Base-by-base conservation (phyloP, 2,888 invertebrate genomes). In the Dicycla oo region DNA sequence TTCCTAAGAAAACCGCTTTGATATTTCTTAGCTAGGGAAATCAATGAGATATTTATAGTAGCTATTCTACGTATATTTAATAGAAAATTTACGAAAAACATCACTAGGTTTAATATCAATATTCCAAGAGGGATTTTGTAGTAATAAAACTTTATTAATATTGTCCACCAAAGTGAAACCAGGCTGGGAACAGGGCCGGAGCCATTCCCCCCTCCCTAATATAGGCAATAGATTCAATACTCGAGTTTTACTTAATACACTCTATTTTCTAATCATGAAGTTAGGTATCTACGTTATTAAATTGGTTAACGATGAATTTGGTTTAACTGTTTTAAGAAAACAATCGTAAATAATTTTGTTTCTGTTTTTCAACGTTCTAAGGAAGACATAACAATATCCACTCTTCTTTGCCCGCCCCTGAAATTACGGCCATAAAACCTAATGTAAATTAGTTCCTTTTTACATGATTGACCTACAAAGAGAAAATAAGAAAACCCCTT, bases 121-220 rank as follows among this genome's bases (percentile, higher is more conserved):
- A 75, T 78, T 66, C 51, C 45, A 68, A 65, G 61, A 75, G 57
- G 74, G 65, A 34, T 56, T 62, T 65, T 68, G 56, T 70, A 51
- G 70, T 80, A 79, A 83, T 84, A 81, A 88, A 91, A 91, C 90
- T 90, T 90, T 91, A 88, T 90, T 91, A 91, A 90, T 89, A 90
- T 87, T 80, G 78, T 82, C 79, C 73, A 77, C 66, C 72, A 56
- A 75, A 76, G 63, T 40, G 56, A 60, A 68, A 66, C 63, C 62
- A 57, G 73, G 40, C 68, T 63, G 61, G 65, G 20, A 69, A 60
- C 54, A 47, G 34, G 65, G 69, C 26, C 49, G 61, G 57, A 54
- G 60, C 75, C 60, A 51, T 26, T 57, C 49, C 11, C 60, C 54
- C 30, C 23, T 45, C 43, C 5, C 40, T 43, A 57, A 69, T 73